Base-by-base conservation (phyloP, 2,797 vertebrate species). In the Somateria mollissima region DNA sequence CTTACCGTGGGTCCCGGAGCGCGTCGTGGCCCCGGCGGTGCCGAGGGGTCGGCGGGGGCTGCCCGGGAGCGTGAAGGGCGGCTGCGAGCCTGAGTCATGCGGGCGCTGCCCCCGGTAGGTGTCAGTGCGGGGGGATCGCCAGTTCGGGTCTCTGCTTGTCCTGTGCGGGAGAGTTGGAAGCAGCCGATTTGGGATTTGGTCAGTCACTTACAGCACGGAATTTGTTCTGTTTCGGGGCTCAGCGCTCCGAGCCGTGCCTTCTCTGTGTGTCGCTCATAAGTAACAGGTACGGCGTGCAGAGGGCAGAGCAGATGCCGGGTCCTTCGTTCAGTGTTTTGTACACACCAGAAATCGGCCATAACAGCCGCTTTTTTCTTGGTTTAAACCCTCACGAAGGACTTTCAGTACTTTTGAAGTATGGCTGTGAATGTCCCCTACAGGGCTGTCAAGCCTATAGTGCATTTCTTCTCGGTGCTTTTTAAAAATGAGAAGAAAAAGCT, bases 41-140 rank as follows among this genome's bases (percentile, higher is more conserved):
- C 2, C 87, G 56, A 34, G 86, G 54, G 75, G 84, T 45, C 34
- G n/a, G 9, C 66, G 80, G 72, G 71, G 76, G 70, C 66, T 84
- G 86, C 78, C 82, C 84, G 73, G 64, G 90, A 92, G 89, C 84
- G 27, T 87, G 89, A 95, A 92, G 95, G 95, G 81, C 89, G 95
- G 84, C 86, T 92, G 80, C 66, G 71, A 92, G 86, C 83, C 92
- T 96, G 94, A 94, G 79, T 95, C 95, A 96, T 95, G 93, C 87
- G 49, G 88, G 85, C 72, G 84, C 84, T 86, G 45, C 51, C 39
- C 95, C 75, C 93, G 94, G 95, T 94, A 97, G 94, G 91, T 96
- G 92, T 96, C 92, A 93, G 94, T 95, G 86, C 34, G 21, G 82
- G 87, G 91, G 87, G 89, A 61, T 81, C 92, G 85, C 71, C 72